These are phyloP conservation scores for Sesamia nonagrioides DNA, from an alignment of 1,140 invertebrate genomes.

Conservation along the genomic window DNA sequence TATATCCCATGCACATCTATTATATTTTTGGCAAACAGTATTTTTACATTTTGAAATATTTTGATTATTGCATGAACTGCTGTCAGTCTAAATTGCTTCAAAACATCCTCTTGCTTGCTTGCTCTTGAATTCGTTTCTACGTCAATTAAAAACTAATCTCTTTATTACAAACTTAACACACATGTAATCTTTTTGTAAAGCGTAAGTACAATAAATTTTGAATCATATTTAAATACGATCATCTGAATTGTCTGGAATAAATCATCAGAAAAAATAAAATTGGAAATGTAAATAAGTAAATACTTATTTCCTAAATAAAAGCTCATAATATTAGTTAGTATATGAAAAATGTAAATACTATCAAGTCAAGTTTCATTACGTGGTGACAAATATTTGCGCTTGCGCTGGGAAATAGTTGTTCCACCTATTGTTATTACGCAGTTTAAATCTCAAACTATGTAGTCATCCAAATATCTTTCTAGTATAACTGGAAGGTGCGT, in stretches of 20 bases:
- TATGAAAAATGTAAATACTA: constrained; percentile 30
- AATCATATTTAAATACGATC: no score
- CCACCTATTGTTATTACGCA: constrained; percentile 14
- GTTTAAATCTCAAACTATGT: constrained; percentile 15
- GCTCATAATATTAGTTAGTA: not conserved
- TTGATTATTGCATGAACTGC: constrained; percentile 1
- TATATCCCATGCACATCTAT: not conserved
- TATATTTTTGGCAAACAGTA: not conserved
- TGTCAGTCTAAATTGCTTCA: constrained; percentile 26
- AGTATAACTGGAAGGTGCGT: constrained; percentile 6
- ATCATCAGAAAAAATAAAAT: no score
- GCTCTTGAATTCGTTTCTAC: constrained; percentile 5
- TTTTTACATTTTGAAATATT: not conserved
- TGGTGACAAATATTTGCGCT: constrained; percentile 24
- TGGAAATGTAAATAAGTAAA: not conserved
- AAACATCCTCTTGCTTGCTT: constrained; percentile 19
- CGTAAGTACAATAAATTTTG: no score
- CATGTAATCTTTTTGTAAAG: not conserved
- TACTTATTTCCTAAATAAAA: not conserved
- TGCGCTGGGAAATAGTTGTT: constrained; percentile 1
- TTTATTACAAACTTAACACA: not conserved
- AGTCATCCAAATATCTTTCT: constrained; percentile 32
- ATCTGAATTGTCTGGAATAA: no score
- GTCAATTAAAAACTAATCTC: constrained; percentile 9
- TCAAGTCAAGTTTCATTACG: not conserved